phyloP scores from a whole-genome alignment of 2,797 vertebrate genomes.

The Thunnus albacares region DNA sequence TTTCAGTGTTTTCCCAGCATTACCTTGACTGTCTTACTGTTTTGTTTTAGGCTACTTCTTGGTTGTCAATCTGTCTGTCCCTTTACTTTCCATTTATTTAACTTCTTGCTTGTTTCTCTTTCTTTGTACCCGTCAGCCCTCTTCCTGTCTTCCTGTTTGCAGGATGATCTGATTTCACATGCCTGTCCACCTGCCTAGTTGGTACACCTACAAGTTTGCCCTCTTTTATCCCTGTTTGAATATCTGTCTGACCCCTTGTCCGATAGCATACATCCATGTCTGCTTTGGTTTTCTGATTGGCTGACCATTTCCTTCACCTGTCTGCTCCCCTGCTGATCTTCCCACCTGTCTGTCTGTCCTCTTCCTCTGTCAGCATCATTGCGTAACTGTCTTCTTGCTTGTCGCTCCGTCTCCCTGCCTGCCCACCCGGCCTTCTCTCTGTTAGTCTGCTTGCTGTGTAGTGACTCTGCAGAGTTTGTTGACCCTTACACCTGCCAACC shows the following conservation, averaged over 20 bases:
- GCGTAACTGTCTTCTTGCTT: constrained; percentile 40
- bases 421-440: constrained; percentile 4
- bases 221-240: constrained; percentile 54
- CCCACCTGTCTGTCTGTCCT: constrained; percentile 47
- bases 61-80: neutral
- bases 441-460: constrained; percentile 10
- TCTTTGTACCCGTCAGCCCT: neutral
- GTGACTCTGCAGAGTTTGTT: constrained; percentile 45
- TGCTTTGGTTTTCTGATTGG: constrained; percentile 54
- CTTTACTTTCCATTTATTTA: constrained; percentile 2
- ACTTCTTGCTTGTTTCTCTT: neutral
- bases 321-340: constrained; percentile 36
- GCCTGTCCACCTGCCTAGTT: neutral
- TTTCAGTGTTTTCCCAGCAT: neutral
- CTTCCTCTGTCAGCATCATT: constrained; percentile 35
- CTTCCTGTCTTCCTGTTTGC: neutral
- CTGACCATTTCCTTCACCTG: constrained; percentile 52
- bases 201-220: constrained; percentile 16
- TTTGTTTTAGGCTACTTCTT: neutral
- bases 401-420: constrained; percentile 15
- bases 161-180: constrained; percentile 43
- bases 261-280: constrained; percentile 47
- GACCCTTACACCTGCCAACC: constrained; percentile 60
- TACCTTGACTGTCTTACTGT: neutral
- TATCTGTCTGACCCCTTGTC: constrained; percentile 56